A percentile compares a stretch with the other conserved stretches of the same genome.
These are phyloP conservation scores for Lamellibrachia columna DNA, from an alignment of 2,888 invertebrate genomes.

Conservation along the genomic window DNA sequence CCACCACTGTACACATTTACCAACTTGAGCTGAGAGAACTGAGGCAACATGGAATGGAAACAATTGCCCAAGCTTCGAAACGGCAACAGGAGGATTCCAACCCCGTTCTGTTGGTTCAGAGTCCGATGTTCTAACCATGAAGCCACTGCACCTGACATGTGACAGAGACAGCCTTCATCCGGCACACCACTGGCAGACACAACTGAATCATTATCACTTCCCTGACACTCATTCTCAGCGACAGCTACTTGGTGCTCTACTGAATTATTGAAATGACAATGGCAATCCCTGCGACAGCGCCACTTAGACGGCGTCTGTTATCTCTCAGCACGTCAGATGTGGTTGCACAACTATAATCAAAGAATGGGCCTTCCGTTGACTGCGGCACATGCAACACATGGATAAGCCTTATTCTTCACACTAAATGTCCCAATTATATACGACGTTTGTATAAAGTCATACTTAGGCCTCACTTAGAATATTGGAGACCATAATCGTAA, in stretches of 20 bases:
- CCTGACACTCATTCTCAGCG: background rate
- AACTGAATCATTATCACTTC: background rate
- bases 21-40: too few species aligned
- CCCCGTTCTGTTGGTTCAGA: too few species aligned
- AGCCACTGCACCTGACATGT: too few species aligned
- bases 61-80: too few species aligned
- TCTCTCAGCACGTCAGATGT: background rate
- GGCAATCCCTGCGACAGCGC: background rate
- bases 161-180: too few species aligned
- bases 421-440: background rate
- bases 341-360: background rate
- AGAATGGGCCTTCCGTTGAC: background rate
- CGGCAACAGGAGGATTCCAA: too few species aligned
- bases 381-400: background rate
- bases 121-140: too few species aligned
- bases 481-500: background rate
- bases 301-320: background rate
- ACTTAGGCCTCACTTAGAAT: background rate
- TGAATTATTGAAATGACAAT: background rate
- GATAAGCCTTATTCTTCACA: background rate
- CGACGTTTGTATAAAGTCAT: background rate
- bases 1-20: too few species aligned
- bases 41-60: too few species aligned
- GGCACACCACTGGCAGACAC: background rate
- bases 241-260: background rate